A percentile compares a stretch with the other conserved stretches of the same genome.
These are phyloP conservation scores for Cochlearius cochlearius DNA, from an alignment of 2,113 vertebrate species.

Conservation along the genomic window DNA sequence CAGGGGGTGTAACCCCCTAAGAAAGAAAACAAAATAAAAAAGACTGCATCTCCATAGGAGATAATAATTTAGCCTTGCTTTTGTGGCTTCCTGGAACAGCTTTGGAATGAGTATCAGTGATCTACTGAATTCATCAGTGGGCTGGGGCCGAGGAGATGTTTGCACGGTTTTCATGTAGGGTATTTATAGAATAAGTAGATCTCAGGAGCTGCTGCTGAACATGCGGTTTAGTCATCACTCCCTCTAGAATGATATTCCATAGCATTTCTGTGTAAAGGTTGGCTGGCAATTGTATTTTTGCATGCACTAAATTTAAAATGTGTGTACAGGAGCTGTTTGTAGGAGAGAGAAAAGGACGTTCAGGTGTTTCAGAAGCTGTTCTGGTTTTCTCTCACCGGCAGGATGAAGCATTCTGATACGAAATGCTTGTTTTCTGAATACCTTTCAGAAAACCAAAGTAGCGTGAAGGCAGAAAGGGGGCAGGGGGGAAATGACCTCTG, in stretches of 20 bases:
- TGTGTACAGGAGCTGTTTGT: neutral
- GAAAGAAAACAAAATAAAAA: neutral
- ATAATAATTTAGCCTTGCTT: neutral
- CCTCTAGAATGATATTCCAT: conserved; percentile 1
- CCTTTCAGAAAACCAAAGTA: neutral
- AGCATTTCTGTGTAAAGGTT: neutral
- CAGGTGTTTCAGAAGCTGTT: neutral
- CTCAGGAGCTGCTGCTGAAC: conserved; percentile 32
- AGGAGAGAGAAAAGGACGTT: neutral
- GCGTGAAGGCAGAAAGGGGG: neutral
- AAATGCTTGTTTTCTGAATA: neutral
- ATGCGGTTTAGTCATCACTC: conserved; percentile 40
- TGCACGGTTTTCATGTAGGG: conserved; percentile 4
- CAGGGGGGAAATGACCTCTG: neutral
- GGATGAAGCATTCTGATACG: neutral
- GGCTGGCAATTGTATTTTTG: conserved; percentile 22
- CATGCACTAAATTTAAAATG: conserved; percentile 18
- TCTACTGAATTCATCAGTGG: neutral
- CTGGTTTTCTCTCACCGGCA: neutral
- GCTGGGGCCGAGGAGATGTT: neutral
- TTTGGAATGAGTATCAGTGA: neutral
- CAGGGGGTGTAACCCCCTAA: neutral
- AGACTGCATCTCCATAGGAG: neutral
- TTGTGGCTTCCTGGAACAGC: conserved; percentile 19
- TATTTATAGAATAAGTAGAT: conserved; percentile 58